Percentiles rank a stretch among this genome's conserved stretches.
Evolutionary conservation across 2,113 vertebrate species (phyloP).

Genomic region (Brachyhypopomus occidentalis): DNA sequence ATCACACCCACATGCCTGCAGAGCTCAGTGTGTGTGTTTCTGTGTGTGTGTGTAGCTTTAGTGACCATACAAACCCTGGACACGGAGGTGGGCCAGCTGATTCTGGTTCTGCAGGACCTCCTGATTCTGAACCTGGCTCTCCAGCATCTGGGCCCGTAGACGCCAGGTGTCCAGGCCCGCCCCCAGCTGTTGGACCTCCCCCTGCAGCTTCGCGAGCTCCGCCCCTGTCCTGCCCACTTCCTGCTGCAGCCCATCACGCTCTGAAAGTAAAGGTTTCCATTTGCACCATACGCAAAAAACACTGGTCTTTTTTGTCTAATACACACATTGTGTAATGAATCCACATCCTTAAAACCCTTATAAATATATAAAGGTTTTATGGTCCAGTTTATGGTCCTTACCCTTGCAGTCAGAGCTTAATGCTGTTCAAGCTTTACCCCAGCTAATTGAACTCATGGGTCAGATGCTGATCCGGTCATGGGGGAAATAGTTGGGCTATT

Average conservation of each 20-base stretch:
- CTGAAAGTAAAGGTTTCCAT: conserved; percentile 56
- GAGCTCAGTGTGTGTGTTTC: neutral
- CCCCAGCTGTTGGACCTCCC: conserved; percentile 70
- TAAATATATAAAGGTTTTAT: too few relatives aligned
- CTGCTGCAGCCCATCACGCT: conserved; percentile 71
- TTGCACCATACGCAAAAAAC: neutral
- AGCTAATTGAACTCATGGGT: too few relatives aligned
- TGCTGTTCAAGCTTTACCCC: too few relatives aligned
- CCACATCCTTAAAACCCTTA: too few relatives aligned
- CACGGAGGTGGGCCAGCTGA: conserved; percentile 71
- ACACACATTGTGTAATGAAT: neutral
- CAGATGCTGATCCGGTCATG: too few relatives aligned
- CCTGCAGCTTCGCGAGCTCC: conserved; percentile 69
- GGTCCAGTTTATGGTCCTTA: too few relatives aligned
- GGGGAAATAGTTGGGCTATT: too few relatives aligned
- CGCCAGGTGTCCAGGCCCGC: conserved; percentile 62
- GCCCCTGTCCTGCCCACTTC: conserved; percentile 63
- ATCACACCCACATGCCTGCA: too few relatives aligned
- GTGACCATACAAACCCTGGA: conserved; percentile 70
- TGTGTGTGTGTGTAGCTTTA: neutral
- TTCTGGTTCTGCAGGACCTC: conserved; percentile 71
- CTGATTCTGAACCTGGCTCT: conserved; percentile 69
- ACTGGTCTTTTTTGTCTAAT: neutral
- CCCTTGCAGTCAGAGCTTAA: too few relatives aligned
- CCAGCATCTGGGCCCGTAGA: conserved; percentile 70